phyloP scores from a whole-genome alignment of 2,113 vertebrate genomes.

The Elanoides forficatus region DNA sequence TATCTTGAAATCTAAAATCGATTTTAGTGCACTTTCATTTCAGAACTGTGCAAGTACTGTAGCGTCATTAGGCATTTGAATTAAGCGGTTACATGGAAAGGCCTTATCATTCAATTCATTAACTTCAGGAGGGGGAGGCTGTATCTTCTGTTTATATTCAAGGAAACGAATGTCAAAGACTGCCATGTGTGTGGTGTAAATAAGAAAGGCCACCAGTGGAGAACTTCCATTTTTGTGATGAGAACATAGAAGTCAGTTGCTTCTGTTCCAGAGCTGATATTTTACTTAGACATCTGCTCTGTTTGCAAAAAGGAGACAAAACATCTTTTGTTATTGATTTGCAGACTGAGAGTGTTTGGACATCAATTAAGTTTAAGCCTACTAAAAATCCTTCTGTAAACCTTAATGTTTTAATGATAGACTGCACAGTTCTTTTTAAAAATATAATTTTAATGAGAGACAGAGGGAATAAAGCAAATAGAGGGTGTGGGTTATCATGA shows the following conservation, averaged over 20 bases:
- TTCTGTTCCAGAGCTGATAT: constrained; percentile 70
- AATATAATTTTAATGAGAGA: constrained; percentile 24
- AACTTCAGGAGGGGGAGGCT: constrained; percentile 63
- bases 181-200: constrained; percentile 73
- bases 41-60: background rate
- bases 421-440: constrained; percentile 33
- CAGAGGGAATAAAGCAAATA: constrained; percentile 29
- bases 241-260: constrained; percentile 70
- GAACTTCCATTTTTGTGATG: constrained; percentile 69
- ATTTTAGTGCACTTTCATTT: constrained; percentile 49
- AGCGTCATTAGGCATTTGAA: constrained; percentile 54
- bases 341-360: constrained; percentile 44
- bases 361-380: constrained; percentile 34
- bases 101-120: constrained; percentile 70
- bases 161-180: constrained; percentile 69
- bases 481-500: background rate
- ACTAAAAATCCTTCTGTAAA: constrained; percentile 34
- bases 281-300: constrained; percentile 66
- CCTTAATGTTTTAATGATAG: constrained; percentile 33
- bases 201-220: constrained; percentile 75
- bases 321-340: constrained; percentile 56
- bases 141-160: constrained; percentile 76
- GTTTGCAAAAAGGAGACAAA: constrained; percentile 66
- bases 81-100: constrained; percentile 44
- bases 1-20: constrained; percentile 20